Evolutionary conservation across 2,888 invertebrate species (phyloP), one percentile per base, ranked within the genome.

Genomic region (Erebia aethiops): DNA sequence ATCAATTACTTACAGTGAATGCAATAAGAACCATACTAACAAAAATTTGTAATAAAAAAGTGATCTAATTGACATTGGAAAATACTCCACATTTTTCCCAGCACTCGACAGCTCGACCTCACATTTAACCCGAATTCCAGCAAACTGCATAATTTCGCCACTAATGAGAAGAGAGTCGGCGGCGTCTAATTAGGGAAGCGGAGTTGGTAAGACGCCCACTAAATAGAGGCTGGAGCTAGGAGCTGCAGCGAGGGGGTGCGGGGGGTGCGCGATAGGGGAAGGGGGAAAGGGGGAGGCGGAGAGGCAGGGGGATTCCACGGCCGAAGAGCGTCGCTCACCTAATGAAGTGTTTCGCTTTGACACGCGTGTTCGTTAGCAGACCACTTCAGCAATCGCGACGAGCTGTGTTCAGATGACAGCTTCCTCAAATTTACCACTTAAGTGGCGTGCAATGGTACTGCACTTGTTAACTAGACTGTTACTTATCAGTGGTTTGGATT

Each of bases 311-410:
- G 77, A 73, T 78, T 77, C 79, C 76, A 77, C 76, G 79, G 77
- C 81, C 77, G 80, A 80, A 80, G 82, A 84, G 87, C 84, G 83
- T 80, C 87, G 88, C 90, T 91, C 92, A 91, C 88, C 91, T 93
- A 93, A 92, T 93, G 92, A 92, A 93, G 92, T 91, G 91, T 90
- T 88, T 91, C 90, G 91, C 91, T 92, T 92, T 93, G 92, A 92
- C 91, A 91, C 91, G 91, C 91, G 90, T 89, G 89, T 92, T 93
- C 92, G 92, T 92, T 92, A 92, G 91, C 91, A 86, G 87, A 91
- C 91, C 90, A 91, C 92, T 92, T 85, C 84, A 89, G 81, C 82
- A 81, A 84, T 87, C 81, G 86, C 85, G 82, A 84, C 88, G 87
- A 87, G 84, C 84, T 87, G 84, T 87, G 89, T 85, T 89, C 91